phyloP scores from a whole-genome alignment of 2,113 vertebrate species.

The Eptatretus burgeri region DNA sequence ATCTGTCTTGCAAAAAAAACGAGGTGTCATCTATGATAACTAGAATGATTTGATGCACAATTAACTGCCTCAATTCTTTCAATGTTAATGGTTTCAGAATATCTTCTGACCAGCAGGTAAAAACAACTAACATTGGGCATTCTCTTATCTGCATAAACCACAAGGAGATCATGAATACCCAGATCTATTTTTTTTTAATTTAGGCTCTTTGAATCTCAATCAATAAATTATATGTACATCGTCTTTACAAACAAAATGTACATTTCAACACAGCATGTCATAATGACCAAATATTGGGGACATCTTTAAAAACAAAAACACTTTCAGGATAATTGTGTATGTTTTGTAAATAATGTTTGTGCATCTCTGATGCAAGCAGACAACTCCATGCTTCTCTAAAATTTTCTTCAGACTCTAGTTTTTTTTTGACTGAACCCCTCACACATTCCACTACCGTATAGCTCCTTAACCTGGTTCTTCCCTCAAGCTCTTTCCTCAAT shows the following conservation, averaged over 20 bases:
- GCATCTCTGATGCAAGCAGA: no score
- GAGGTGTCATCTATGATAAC: no score
- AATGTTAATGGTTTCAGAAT: no score
- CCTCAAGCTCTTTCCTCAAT: no score
- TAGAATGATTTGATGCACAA: no score
- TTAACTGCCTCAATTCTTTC: no score
- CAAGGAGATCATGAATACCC: no score
- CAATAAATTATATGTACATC: conserved; percentile 5
- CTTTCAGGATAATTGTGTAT: not conserved
- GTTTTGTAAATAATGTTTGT: not conserved
- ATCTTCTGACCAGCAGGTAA: no score
- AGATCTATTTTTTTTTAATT: not conserved
- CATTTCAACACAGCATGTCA: not conserved
- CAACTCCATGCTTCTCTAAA: not conserved
- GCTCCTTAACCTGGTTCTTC: no score
- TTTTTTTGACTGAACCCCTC: not conserved
- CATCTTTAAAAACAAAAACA: not conserved
- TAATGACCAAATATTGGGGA: not conserved
- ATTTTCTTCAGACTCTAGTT: not conserved
- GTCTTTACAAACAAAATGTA: conserved; percentile 2
- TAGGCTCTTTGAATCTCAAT: conserved; percentile 1
- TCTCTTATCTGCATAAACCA: no score
- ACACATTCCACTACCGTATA: not conserved
- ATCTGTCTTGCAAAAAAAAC: no score
- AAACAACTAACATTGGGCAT: no score